Evolutionary conservation across 23 tunicate genomes (phyloP), one percentile per base, ranked within the genome.

Genomic region (Styela clava): DNA sequence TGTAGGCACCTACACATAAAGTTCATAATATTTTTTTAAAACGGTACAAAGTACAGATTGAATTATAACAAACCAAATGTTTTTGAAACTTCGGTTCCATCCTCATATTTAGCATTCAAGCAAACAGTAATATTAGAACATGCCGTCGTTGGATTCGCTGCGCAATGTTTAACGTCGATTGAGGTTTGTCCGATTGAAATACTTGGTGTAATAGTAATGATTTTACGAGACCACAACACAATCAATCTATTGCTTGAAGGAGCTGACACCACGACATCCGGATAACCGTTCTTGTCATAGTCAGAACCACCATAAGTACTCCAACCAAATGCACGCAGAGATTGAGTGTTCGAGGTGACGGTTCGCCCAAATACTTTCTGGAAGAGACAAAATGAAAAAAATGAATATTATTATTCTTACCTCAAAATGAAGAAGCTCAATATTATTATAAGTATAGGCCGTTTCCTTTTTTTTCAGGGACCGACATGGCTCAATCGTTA

Each of bases 351-450:
- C 5, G 56, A 5, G 56, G 56, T 5, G 56, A 44, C 56, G 56
- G 56, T 44, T 44, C 12, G 7, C 9, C 56, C 62, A 31, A 24
- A 23, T 26, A 70, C 12, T 82, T 25, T 24, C 68, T 18, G 78
- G 85, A 34, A 65, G 84, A 51, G 32, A 61, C 18, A 84, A 74
- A 84, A 84, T 84, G 63, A 62, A 44, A 63, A n/a, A n/a, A n/a
- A n/a, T n/a, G n/a, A n/a, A n/a, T n/a, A n/a, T n/a, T n/a, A n/a
- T n/a, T n/a, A n/a, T n/a, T n/a, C n/a, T n/a, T n/a, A n/a, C n/a
- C n/a, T n/a, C n/a, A n/a, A n/a, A n/a, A n/a, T n/a, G n/a, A n/a
- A n/a, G n/a, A n/a, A n/a, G n/a, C n/a, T n/a, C n/a, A n/a, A n/a
- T n/a, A n/a, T n/a, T n/a, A n/a, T n/a, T n/a, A n/a, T n/a, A n/a